Evolutionary conservation across 2,113 vertebrate genomes (phyloP).

Genomic region (Stercorarius parasiticus): DNA sequence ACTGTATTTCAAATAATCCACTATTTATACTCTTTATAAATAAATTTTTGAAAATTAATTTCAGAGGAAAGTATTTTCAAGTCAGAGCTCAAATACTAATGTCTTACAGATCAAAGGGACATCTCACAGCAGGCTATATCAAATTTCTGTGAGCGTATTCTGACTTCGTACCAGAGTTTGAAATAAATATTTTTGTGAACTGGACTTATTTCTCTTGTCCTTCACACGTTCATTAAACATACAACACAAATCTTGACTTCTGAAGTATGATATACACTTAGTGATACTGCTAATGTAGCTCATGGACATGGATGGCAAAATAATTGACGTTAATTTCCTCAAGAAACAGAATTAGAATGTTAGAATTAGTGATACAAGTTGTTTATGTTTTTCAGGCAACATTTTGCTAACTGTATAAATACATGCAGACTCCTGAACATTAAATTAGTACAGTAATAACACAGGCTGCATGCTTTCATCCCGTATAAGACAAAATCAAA

Average conservation of each 20-base stretch:
- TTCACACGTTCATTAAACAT: neutral
- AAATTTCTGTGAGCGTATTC: neutral
- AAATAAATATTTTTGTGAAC: neutral
- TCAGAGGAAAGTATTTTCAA: neutral
- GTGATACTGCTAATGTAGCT: neutral
- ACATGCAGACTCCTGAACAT: neutral
- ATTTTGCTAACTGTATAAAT: conserved; percentile 32
- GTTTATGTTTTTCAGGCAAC: neutral
- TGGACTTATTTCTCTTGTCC: neutral
- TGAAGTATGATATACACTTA: neutral
- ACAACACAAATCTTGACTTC: neutral
- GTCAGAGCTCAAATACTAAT: neutral
- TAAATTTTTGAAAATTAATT: neutral
- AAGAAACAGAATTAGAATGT: conserved; percentile 10
- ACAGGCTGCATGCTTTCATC: conserved; percentile 21
- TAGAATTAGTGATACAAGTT: neutral
- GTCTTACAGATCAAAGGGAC: neutral
- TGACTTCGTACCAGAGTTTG: neutral
- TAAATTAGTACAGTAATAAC: conserved; percentile 21
- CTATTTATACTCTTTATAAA: neutral
- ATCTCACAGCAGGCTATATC: neutral
- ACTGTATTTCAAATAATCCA: conserved; percentile 14
- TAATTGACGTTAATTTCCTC: conserved; percentile 11
- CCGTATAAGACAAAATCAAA: conserved; percentile 32
- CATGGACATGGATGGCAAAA: neutral